These are phyloP conservation scores for Ctenopoma kingsleyae DNA, from an alignment of 2,797 vertebrate genomes.

Conservation along the genomic window DNA sequence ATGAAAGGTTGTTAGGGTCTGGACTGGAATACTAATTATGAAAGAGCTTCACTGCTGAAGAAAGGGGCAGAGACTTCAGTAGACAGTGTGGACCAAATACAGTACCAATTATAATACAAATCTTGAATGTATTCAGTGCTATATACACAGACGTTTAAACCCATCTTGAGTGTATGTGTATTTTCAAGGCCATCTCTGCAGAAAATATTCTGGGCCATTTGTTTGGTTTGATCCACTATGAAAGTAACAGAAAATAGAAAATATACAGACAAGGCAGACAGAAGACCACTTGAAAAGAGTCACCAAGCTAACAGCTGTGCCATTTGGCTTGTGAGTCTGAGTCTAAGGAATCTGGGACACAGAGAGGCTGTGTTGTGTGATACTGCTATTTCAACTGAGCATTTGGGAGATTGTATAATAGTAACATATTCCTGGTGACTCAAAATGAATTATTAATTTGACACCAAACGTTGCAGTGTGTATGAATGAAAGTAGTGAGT, in stretches of 20 bases:
- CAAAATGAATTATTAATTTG: conserved; percentile 10
- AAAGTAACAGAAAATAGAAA: conserved; percentile 9
- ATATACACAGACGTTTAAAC: neutral
- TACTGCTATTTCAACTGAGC: neutral
- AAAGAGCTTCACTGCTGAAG: conserved; percentile 13
- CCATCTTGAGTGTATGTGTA: neutral
- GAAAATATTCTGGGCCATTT: neutral
- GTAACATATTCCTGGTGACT: conserved; percentile 5
- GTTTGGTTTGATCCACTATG: conserved; percentile 21
- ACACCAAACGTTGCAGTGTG: neutral
- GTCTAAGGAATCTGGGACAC: conserved; percentile 9
- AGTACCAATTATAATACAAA: conserved; percentile 51
- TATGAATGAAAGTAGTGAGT: neutral
- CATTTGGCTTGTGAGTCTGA: conserved; percentile 4
- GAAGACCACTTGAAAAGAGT: conserved; percentile 9
- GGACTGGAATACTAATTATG: conserved; percentile 69
- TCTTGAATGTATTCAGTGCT: conserved; percentile 30
- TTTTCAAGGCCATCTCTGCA: neutral
- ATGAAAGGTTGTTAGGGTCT: conserved; percentile 63
- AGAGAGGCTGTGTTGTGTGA: conserved; percentile 7
- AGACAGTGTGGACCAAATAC: conserved; percentile 23
- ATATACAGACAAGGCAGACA: neutral
- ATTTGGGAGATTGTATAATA: neutral
- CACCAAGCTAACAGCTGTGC: conserved; percentile 1
- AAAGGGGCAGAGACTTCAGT: conserved; percentile 29